Conservation (phyloP, 2,797 vertebrate species). For the Spheniscus humboldti region DNA sequence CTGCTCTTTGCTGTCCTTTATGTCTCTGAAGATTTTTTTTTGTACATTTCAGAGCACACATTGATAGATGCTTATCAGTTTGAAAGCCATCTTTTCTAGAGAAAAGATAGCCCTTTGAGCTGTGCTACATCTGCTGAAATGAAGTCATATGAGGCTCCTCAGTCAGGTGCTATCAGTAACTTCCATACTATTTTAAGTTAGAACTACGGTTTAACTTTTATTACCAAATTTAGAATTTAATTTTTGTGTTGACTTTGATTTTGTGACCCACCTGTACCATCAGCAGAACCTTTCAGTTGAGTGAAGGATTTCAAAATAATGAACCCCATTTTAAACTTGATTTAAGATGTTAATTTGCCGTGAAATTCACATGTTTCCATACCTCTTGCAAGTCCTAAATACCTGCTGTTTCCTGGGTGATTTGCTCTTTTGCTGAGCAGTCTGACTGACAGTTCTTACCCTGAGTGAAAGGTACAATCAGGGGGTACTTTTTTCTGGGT, state of each 20-base stretch:
- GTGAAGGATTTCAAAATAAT: neutral
- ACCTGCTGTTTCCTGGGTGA: neutral
- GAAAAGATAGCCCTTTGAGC: constrained; percentile 42
- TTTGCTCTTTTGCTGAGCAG: neutral
- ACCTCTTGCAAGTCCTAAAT: neutral
- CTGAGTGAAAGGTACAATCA: neutral
- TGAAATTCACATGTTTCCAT: neutral
- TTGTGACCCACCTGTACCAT: neutral
- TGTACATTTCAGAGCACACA: neutral
- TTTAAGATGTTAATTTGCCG: constrained; percentile 3
- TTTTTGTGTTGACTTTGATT: neutral
- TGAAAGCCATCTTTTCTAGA: constrained; percentile 37
- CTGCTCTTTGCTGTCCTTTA: neutral
- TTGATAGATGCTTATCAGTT: constrained; percentile 50
- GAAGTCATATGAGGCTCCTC: neutral
- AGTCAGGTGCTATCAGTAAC: neutral
- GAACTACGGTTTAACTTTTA: constrained; percentile 4
- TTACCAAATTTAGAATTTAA: constrained; percentile 30
- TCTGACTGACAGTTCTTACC: neutral
- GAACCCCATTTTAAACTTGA: neutral
- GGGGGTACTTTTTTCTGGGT: constrained; percentile 3
- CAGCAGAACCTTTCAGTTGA: neutral
- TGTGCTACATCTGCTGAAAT: constrained; percentile 20
- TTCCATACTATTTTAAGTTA: constrained; percentile 44
- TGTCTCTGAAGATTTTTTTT: neutral